A percentile compares a stretch with the other conserved stretches of the same genome.
These are phyloP conservation scores for Caradrina clavipalpis DNA, from an alignment of 2,888 invertebrate species.

Conservation along the genomic window DNA sequence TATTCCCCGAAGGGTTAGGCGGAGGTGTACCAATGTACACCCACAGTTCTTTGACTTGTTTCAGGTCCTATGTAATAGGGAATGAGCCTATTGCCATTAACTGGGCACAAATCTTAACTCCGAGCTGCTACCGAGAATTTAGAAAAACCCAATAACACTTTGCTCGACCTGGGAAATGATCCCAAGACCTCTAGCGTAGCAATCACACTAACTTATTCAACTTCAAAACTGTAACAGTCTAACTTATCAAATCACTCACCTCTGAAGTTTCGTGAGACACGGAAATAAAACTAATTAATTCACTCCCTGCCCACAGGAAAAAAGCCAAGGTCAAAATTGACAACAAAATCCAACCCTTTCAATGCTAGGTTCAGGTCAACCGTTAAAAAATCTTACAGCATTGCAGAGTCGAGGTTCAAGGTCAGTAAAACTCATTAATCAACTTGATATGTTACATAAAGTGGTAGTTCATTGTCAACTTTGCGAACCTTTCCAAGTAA, in stretches of 20 bases:
- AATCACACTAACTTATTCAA: no score
- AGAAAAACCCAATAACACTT: no score
- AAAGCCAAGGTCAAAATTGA: constrained; percentile 28
- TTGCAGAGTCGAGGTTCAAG: constrained; percentile 42
- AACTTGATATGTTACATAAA: constrained; percentile 41
- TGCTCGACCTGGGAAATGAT: no score
- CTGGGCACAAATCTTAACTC: no score
- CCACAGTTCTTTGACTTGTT: no score
- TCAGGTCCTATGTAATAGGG: no score
- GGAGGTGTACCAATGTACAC: no score
- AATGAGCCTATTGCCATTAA: no score
- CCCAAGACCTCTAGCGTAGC: no score
- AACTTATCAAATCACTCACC: constrained; percentile 14
- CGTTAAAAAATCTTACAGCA: constrained; percentile 37
- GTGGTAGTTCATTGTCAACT: constrained; percentile 39
- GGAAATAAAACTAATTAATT: constrained; percentile 41
- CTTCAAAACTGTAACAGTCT: constrained; percentile 1
- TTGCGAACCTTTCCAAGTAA: constrained; percentile 5
- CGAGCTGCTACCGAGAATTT: no score
- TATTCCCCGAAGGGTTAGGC: no score
- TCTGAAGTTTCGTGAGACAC: constrained; percentile 19
- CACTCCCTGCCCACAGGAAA: neutral
- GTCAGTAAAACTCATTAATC: constrained; percentile 46
- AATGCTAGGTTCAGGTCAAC: constrained; percentile 17
- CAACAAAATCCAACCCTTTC: constrained; percentile 2